Evolutionary conservation across 2,888 invertebrate species (phyloP).

Genomic region (Noctua janthina): DNA sequence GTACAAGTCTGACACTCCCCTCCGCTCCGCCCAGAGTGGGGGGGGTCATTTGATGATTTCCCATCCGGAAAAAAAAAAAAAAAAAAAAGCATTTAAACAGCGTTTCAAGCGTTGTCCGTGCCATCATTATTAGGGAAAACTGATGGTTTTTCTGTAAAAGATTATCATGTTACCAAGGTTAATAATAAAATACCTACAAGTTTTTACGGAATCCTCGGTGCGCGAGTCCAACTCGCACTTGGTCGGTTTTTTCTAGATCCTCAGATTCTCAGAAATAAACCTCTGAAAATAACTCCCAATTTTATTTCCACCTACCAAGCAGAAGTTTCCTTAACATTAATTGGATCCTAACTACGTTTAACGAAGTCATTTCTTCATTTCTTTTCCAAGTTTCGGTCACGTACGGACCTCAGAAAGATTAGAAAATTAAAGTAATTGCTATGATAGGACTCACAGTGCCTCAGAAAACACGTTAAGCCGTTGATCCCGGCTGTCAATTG

Average conservation of each 20-base stretch:
- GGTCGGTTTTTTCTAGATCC: neutral
- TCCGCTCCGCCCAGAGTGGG: too few species aligned
- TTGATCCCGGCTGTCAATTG: neutral
- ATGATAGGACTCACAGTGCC: constrained; percentile 34
- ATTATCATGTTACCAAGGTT: too few species aligned
- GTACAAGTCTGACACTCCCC: too few species aligned
- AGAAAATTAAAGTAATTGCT: constrained; percentile 63
- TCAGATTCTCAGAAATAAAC: neutral
- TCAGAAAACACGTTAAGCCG: neutral
- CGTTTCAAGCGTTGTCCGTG: neutral
- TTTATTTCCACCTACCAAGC: constrained; percentile 16
- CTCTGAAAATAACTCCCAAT: neutral
- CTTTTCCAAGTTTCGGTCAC: constrained; percentile 48
- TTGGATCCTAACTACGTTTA: constrained; percentile 46
- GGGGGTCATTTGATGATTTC: too few species aligned
- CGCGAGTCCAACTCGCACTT: too few species aligned
- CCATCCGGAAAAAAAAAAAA: too few species aligned
- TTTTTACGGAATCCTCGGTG: too few species aligned
- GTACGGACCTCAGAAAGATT: constrained; percentile 49
- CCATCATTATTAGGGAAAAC: neutral
- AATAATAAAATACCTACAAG: too few species aligned
- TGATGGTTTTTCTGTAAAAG: too few species aligned
- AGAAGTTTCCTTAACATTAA: constrained; percentile 36
- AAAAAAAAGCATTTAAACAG: neutral
- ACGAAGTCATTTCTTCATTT: constrained; percentile 50